Evolutionary conservation across 2,888 invertebrate genomes (phyloP).

Genomic region (Protonemura montana): DNA sequence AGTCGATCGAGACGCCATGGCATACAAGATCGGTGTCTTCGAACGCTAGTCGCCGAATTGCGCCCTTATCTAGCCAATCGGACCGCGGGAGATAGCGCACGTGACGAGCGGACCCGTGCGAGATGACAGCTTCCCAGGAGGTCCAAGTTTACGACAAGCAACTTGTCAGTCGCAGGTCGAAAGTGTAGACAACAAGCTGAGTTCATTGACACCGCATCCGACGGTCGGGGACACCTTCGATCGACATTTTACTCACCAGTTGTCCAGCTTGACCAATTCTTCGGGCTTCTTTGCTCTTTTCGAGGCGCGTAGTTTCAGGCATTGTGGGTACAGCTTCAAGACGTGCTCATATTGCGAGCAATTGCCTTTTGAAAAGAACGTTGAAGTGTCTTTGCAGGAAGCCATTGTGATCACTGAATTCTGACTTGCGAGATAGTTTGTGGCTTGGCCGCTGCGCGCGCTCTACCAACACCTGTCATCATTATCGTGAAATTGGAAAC

Average conservation of each 20-base stretch:
- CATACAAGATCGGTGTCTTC: background rate
- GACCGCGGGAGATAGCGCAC: background rate
- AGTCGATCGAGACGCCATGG: background rate
- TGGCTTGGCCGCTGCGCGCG: background rate
- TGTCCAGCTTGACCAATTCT: constrained; percentile 92
- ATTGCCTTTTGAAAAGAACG: constrained; percentile 91
- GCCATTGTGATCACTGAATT: constrained; percentile 66
- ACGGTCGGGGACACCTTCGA: constrained; percentile 42
- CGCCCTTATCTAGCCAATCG: constrained; percentile 7
- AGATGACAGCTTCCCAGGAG: constrained; percentile 4
- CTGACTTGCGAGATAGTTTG: constrained; percentile 45
- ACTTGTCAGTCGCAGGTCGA: constrained; percentile 55
- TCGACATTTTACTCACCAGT: constrained; percentile 77
- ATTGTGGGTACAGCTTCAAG: constrained; percentile 89
- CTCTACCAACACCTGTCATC: background rate
- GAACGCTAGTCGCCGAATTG: background rate
- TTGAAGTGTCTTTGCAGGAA: constrained; percentile 89
- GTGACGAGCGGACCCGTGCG: background rate
- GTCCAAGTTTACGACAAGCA: constrained; percentile 22
- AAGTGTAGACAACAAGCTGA: constrained; percentile 54
- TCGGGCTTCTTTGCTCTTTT: constrained; percentile 91
- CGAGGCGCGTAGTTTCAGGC: constrained; percentile 88
- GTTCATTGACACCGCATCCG: constrained; percentile 58
- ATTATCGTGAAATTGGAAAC: background rate
- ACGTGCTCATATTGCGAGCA: constrained; percentile 84